Percentiles rank a stretch among this genome's conserved stretches.
These are phyloP conservation scores for Aproaerema taeniolella DNA, from an alignment of 2,888 invertebrate genomes.

Conservation along the genomic window DNA sequence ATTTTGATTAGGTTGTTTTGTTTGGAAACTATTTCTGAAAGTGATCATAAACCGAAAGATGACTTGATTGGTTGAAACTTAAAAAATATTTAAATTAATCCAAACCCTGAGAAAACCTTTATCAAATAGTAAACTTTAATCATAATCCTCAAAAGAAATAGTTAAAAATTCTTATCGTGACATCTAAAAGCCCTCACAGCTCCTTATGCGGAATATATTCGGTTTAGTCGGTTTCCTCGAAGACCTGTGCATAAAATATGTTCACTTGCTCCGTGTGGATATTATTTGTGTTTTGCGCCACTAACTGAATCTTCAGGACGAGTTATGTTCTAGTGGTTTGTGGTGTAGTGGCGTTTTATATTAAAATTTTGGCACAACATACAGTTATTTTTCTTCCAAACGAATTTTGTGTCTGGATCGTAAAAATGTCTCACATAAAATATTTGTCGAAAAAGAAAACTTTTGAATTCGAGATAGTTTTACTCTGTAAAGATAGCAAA, in stretches of 20 bases:
- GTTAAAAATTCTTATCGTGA: conserved; percentile 17
- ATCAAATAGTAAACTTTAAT: not conserved
- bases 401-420: too few relatives aligned
- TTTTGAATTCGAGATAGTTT: too few relatives aligned
- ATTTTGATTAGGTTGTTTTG: too few relatives aligned
- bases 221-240: conserved; percentile 59
- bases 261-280: conserved; percentile 27
- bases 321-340: not conserved
- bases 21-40: too few relatives aligned
- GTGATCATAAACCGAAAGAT: too few relatives aligned
- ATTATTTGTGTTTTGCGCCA: conserved; percentile 41
- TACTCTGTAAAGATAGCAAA: too few relatives aligned
- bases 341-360: not conserved
- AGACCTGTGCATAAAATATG: conserved; percentile 63
- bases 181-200: conserved; percentile 32
- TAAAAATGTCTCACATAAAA: too few relatives aligned
- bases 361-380: too few relatives aligned
- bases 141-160: not conserved
- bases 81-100: not conserved
- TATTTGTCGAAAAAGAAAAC: too few relatives aligned
- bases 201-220: conserved; percentile 57
- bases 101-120: not conserved
- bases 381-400: too few relatives aligned
- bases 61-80: too few relatives aligned
- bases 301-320: conserved; percentile 12